These are phyloP conservation scores for Drosophila atroscutellata DNA, from an alignment of 2,888 invertebrate species.

Conservation along the genomic window DNA sequence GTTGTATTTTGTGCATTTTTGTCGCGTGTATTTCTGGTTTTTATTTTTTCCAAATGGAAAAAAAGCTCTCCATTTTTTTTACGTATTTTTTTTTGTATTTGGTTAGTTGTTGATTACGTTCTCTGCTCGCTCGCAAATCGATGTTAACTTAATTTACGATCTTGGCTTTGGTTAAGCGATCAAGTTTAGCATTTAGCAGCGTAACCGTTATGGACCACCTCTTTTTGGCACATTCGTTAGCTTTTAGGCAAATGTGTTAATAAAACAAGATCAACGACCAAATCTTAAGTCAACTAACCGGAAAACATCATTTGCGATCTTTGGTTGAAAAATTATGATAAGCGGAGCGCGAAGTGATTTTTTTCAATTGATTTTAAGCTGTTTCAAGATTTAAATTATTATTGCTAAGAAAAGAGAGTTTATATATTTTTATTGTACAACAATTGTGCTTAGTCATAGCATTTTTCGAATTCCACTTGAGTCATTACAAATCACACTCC, in stretches of 20 bases:
- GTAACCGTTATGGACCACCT: conserved; percentile 27
- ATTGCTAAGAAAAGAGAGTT: neutral
- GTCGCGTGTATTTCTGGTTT: conserved; percentile 78
- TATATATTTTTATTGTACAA: neutral
- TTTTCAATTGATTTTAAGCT: neutral
- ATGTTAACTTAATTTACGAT: conserved; percentile 74
- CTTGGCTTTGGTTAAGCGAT: conserved; percentile 46
- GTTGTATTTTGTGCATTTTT: conserved; percentile 70
- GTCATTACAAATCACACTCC: conserved; percentile 21
- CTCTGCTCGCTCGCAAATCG: conserved; percentile 25
- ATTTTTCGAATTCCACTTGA: conserved; percentile 10
- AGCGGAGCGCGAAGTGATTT: neutral
- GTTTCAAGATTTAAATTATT: neutral
- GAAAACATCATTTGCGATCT: neutral
- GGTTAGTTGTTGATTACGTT: conserved; percentile 20
- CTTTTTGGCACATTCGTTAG: conserved; percentile 55
- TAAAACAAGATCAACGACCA: conserved; percentile 7
- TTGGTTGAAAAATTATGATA: neutral
- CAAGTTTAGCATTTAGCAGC: conserved; percentile 60
- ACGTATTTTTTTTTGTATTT: neutral
- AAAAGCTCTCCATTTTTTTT: conserved; percentile 5
- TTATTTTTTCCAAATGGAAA: neutral
- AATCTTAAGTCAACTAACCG: conserved; percentile 4
- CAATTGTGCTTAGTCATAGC: neutral
- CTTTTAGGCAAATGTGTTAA: conserved; percentile 10